phyloP scores from a whole-genome alignment of 1,140 invertebrate genomes.

The Hycleus cichorii region DNA sequence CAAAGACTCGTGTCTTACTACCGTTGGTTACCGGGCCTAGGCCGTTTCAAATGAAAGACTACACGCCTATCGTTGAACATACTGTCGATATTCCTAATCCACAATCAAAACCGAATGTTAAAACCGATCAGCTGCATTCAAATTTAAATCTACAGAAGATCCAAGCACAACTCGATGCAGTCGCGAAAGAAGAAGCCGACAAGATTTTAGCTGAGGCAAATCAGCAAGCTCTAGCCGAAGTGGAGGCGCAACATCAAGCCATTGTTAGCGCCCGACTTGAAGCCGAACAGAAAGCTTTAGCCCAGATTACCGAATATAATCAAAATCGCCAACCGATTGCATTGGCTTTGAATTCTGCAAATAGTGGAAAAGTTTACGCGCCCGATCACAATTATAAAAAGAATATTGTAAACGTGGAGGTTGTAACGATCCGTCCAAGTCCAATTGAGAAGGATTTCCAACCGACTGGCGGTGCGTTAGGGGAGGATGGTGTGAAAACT shows the following conservation, averaged over 20 bases:
- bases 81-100: slow-evolving; percentile 11
- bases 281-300: slow-evolving; percentile 23
- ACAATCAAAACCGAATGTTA: slow-evolving; percentile 8
- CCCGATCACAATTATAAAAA: slow-evolving; percentile 5
- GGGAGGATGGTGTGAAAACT: too few species aligned
- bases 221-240: slow-evolving; percentile 25
- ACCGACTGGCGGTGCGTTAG: too few species aligned
- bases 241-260: slow-evolving; percentile 27
- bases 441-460: too few species aligned
- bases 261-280: slow-evolving; percentile 22
- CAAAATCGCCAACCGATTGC: not conserved
- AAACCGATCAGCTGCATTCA: not conserved
- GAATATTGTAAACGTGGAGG: not conserved
- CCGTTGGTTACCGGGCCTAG: slow-evolving; percentile 5
- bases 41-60: slow-evolving; percentile 1
- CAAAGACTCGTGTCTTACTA: not conserved
- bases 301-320: slow-evolving; percentile 24
- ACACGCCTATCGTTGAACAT: slow-evolving; percentile 14
- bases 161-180: slow-evolving; percentile 23
- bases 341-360: too few species aligned
- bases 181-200: slow-evolving; percentile 22
- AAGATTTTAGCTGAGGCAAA: slow-evolving; percentile 24
- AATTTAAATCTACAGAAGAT: slow-evolving; percentile 6
- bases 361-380: slow-evolving; percentile 2
- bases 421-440: too few species aligned